phyloP scores from a whole-genome alignment of 2,113 vertebrate species.

The Psilopogon haemacephalus region DNA sequence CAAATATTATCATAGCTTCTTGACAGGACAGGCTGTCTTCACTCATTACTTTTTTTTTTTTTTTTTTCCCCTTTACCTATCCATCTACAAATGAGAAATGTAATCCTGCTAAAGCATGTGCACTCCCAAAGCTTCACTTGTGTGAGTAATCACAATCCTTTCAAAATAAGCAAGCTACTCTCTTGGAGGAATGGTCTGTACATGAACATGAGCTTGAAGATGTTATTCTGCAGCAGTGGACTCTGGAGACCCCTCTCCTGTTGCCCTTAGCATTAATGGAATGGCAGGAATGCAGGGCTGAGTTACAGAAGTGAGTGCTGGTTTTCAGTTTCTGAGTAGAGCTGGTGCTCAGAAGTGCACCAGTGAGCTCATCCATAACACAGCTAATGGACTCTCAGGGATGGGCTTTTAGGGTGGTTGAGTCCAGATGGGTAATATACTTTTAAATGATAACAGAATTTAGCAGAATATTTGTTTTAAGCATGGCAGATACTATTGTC shows the following conservation, averaged over 20 bases:
- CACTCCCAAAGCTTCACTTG: neutral
- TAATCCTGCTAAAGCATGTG: neutral
- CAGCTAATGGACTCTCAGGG: neutral
- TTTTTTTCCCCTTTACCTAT: neutral
- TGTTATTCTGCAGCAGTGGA: neutral
- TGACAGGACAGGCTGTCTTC: slow-evolving; percentile 19
- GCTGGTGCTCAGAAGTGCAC: neutral
- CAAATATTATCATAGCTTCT: neutral
- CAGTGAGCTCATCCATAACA: neutral
- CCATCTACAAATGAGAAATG: neutral
- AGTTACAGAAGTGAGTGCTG: neutral
- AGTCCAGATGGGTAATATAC: neutral
- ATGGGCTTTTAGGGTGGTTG: neutral
- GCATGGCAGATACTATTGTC: neutral
- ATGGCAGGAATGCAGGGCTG: slow-evolving; percentile 22
- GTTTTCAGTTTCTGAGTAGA: neutral
- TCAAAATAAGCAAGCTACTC: neutral
- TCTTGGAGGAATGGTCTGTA: neutral
- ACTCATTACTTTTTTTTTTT: neutral
- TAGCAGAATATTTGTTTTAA: neutral
- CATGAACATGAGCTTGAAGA: neutral
- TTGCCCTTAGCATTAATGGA: neutral
- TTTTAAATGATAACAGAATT: neutral
- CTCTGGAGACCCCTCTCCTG: neutral
- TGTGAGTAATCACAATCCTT: neutral